Evolutionary conservation across 1,140 invertebrate genomes (phyloP).

Genomic region (Calephelis nemesis): DNA sequence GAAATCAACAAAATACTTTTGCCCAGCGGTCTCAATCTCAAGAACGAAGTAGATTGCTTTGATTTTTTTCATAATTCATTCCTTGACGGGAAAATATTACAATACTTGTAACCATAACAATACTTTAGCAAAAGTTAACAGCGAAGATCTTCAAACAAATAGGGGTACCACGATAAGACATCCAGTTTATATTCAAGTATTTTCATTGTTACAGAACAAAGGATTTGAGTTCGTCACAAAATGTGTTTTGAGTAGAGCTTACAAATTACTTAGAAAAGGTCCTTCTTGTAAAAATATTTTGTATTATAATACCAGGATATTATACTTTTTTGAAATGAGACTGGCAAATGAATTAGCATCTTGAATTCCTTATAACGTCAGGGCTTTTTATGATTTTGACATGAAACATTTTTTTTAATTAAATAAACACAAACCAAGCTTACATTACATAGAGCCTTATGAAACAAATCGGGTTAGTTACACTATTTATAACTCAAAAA

Average conservation of each 20-base stretch:
- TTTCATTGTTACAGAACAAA: constrained; percentile 46
- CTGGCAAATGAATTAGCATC: no score
- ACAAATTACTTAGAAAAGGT: constrained; percentile 30
- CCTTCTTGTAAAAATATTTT: not conserved
- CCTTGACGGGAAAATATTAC: constrained; percentile 3
- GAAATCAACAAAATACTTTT: no score
- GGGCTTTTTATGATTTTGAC: no score
- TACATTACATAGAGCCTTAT: no score
- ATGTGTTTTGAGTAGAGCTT: constrained; percentile 42
- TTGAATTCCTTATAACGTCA: no score
- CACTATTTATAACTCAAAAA: no score
- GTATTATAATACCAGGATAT: not conserved
- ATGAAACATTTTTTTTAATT: no score
- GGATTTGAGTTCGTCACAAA: constrained; percentile 34
- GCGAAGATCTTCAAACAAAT: constrained; percentile 37
- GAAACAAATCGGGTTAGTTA: no score
- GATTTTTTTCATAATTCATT: constrained; percentile 7
- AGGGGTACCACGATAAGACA: constrained; percentile 37
- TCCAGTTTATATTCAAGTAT: constrained; percentile 42
- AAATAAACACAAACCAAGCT: no score
- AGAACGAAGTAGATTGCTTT: not conserved
- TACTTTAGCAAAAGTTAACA: constrained; percentile 30
- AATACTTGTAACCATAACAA: constrained; percentile 8
- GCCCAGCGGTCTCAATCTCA: not conserved
- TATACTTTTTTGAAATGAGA: no score